Evolutionary conservation across 2,888 invertebrate species (phyloP).

Genomic region (Pseudanteris insignis): DNA sequence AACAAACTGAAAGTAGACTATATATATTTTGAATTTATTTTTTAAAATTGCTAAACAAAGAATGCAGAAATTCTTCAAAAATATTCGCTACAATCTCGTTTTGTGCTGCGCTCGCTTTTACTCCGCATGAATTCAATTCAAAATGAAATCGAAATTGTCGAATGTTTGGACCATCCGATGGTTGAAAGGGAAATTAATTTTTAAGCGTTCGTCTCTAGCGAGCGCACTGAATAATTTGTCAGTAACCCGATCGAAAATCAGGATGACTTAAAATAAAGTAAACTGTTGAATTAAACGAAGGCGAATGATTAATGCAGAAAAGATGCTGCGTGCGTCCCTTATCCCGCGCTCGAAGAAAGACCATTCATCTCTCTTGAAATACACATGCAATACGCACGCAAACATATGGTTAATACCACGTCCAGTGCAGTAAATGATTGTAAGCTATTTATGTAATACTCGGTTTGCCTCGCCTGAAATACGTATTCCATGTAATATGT

Average conservation of each 20-base stretch:
- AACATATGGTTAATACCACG: constrained; percentile 45
- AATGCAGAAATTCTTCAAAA: no score
- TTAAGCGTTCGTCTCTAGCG: no score
- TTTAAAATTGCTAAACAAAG: no score
- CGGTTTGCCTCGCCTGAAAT: constrained; percentile 37
- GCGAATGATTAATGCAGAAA: constrained; percentile 34
- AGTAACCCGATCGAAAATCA: constrained; percentile 3
- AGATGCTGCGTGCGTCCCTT: constrained; percentile 28
- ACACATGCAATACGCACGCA: constrained; percentile 43
- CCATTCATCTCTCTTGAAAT: constrained; percentile 47
- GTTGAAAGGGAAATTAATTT: no score
- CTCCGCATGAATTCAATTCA: no score
- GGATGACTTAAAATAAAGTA: constrained; percentile 18
- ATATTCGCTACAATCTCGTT: no score
- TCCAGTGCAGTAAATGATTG: constrained; percentile 44
- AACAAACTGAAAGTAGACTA: no score
- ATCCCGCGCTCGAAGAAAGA: constrained; percentile 37
- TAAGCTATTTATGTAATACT: constrained; percentile 46
- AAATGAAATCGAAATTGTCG: no score
- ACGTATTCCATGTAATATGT: constrained; percentile 45
- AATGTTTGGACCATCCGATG: no score
- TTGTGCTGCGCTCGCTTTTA: no score
- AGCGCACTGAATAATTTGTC: no score
- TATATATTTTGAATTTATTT: no score
- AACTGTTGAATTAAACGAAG: constrained; percentile 32